Conservation (phyloP, 1,140 invertebrate species). For the Asobara japonica region DNA sequence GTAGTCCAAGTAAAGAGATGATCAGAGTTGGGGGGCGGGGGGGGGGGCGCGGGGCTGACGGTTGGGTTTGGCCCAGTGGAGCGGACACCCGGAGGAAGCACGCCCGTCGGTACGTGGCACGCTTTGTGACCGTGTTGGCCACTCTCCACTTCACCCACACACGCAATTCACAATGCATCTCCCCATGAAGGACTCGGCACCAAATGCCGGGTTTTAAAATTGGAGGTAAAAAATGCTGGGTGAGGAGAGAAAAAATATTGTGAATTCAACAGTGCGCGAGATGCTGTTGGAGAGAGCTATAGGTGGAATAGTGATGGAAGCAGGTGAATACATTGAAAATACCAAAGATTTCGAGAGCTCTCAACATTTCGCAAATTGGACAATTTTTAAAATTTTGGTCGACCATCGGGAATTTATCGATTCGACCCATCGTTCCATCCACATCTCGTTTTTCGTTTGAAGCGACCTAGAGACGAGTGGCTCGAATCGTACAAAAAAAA, state of each 20-base stretch:
- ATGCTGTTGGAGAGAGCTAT: conserved; percentile 35
- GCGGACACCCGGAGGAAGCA: conserved; percentile 67
- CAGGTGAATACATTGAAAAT: too few species aligned
- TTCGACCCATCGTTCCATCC: too few species aligned
- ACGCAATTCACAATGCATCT: not conserved
- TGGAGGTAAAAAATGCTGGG: not conserved
- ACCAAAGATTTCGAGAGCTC: too few species aligned
- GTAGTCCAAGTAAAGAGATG: not conserved
- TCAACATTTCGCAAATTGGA: conserved; percentile 40
- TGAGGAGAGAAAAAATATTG: not conserved
- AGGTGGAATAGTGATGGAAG: too few species aligned
- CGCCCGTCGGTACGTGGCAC: conserved; percentile 65
- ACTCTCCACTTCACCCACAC: conserved; percentile 37
- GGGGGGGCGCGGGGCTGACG: conserved; percentile 57
- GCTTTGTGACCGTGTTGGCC: conserved; percentile 54
- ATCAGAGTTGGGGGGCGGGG: conserved; percentile 44
- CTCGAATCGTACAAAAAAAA: conserved; percentile 32
- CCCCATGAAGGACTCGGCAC: not conserved
- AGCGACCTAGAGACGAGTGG: too few species aligned
- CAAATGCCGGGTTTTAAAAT: not conserved
- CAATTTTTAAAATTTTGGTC: too few species aligned
- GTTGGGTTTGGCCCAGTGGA: conserved; percentile 65
- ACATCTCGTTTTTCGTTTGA: too few species aligned
- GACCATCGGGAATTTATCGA: too few species aligned
- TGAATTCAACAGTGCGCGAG: conserved; percentile 21